Percentiles rank a stretch among this genome's conserved stretches.
phyloP scores from a whole-genome alignment of 2,113 vertebrate species.

The Brachyistius frenatus region DNA sequence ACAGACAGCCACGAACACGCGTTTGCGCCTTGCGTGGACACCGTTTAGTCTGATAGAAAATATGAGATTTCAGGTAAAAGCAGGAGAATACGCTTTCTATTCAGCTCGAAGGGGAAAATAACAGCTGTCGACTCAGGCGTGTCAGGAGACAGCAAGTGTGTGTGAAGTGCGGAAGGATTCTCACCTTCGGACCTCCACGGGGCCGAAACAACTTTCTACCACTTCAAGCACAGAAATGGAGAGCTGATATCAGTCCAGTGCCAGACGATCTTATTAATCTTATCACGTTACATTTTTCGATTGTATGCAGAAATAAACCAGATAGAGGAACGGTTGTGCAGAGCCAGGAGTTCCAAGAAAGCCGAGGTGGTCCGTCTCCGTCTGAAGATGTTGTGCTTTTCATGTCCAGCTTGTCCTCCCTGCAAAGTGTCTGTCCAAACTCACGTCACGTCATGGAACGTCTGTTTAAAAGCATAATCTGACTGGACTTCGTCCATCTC shows the following conservation, averaged over 20 bases:
- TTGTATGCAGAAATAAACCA: conserved; percentile 15
- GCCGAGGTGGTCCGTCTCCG: conserved; percentile 3
- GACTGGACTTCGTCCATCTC: conserved; percentile 64
- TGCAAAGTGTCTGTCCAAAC: conserved; percentile 57
- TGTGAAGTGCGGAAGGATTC: conserved; percentile 5
- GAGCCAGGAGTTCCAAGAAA: conserved; percentile 16
- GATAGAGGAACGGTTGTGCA: conserved; percentile 1
- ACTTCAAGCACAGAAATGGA: no score
- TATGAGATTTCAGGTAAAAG: no score
- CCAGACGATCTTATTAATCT: conserved; percentile 1
- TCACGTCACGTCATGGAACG: conserved; percentile 16
- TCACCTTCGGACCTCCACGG: conserved; percentile 2
- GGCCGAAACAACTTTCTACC: neutral
- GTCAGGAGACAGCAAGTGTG: neutral
- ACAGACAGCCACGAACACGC: conserved; percentile 5
- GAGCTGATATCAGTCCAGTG: no score
- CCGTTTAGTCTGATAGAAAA: neutral
- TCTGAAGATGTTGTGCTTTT: conserved; percentile 56
- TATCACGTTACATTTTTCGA: conserved; percentile 2
- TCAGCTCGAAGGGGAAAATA: neutral
- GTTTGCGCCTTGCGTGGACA: neutral
- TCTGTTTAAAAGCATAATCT: conserved; percentile 76
- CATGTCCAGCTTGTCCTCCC: conserved; percentile 59
- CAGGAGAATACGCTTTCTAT: no score
- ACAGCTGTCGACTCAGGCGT: conserved; percentile 19